Evolutionary conservation across 2,113 vertebrate species (phyloP), one percentile per base, ranked within the genome.

Genomic region (Vulpes vulpes): DNA sequence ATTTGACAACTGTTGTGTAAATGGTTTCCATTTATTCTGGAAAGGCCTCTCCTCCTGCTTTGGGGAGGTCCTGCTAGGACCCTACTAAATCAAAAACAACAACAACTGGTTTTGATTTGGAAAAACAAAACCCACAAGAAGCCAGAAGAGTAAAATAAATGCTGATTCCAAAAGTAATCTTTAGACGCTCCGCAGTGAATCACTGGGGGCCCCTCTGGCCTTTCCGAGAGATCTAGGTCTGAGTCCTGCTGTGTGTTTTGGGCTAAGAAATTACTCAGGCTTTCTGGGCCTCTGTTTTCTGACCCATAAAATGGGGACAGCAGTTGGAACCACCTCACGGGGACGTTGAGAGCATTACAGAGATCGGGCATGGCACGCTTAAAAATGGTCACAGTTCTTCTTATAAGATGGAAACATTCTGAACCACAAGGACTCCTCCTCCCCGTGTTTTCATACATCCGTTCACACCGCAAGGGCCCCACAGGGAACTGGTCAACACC

Each of bases 71-170:
- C 35, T 10, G 32, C 84, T 25, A 14, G 83, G 49, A 27, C n/a
- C 38, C 85, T 43, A 1, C 59, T 6, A 15, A 78, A n/a, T 57
- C 60, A 38, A 64, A 92, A 91, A 92, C 69, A 76, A 91, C 71
- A 87, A 69, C 93, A 89, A 95, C 78, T 91, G 79, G 79, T 84
- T 93, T 85, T 88, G 79, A 94, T 98, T 97, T 97, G 92, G 84
- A 67, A 79, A 95, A 88, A 78, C 57, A 55, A 93, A 96, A 64
- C 62, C 59, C 92, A 79, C 79, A 22, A 83, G 84, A 74, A 32
- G 57, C 86, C 51, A 15, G 90, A 81, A 23, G 89, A 27, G 59
- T 35, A 3, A 73, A 59, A n/a, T 11, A 82, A 22, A 87, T 11
- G 38, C 94, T n/a, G 78, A 91, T 43, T 49, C 76, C 51, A 35